Percentiles rank a stretch among this genome's conserved stretches.
phyloP scores from a whole-genome alignment of 2,113 vertebrate genomes.

The Hassar affinis region DNA sequence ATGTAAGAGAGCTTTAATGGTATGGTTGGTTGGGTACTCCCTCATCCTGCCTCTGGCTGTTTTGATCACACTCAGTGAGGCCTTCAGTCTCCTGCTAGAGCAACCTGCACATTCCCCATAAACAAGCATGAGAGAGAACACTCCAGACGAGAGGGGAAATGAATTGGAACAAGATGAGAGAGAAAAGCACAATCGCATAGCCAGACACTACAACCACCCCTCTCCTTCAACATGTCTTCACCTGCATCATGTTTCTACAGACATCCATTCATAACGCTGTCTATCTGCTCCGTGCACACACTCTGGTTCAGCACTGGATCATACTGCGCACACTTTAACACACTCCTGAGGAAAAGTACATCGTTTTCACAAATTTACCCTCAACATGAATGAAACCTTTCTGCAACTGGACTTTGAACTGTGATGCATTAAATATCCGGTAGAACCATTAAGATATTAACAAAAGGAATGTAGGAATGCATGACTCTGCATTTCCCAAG shows the following conservation, averaged over 20 bases:
- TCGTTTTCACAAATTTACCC: background rate
- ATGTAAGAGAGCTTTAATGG: slow-evolving; percentile 18
- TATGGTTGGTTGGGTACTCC: slow-evolving; percentile 22
- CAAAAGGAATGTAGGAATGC: slow-evolving; percentile 56
- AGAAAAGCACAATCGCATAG: slow-evolving; percentile 48
- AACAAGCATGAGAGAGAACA: slow-evolving; percentile 38
- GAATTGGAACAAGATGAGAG: slow-evolving; percentile 42
- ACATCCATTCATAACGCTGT: slow-evolving; percentile 59
- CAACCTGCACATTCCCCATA: slow-evolving; percentile 61
- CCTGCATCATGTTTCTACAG: slow-evolving; percentile 56
- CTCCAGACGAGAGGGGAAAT: slow-evolving; percentile 53
- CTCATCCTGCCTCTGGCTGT: slow-evolving; percentile 17
- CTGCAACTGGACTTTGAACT: slow-evolving; percentile 47
- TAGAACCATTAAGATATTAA: slow-evolving; percentile 56
- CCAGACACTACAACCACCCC: slow-evolving; percentile 31
- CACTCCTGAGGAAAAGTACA: background rate
- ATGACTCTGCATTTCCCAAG: slow-evolving; percentile 35
- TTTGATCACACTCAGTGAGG: slow-evolving; percentile 43
- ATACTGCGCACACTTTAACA: background rate
- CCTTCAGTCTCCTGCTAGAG: slow-evolving; percentile 34
- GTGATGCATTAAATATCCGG: slow-evolving; percentile 57
- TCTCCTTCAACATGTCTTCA: slow-evolving; percentile 55
- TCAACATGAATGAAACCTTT: background rate
- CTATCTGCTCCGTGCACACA: slow-evolving; percentile 17
- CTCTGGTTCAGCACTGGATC: background rate